Evolutionary conservation across 1,140 invertebrate species (phyloP), one percentile per base, ranked within the genome.

Genomic region (Lethocerus indicus): DNA sequence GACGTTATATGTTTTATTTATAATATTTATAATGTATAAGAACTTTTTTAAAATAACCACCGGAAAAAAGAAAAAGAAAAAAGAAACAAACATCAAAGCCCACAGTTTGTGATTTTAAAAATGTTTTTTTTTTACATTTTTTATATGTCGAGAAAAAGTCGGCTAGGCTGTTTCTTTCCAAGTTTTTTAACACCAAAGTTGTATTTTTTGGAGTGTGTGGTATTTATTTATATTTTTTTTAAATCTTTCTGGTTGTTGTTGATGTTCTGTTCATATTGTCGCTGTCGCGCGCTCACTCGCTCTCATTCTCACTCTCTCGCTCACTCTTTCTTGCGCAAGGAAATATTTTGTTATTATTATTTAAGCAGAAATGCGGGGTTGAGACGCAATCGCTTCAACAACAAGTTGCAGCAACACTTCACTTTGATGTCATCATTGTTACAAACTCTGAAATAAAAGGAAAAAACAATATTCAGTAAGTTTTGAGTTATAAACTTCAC

Each of bases 361-460:
- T 51, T 59, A 61, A 61, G 60, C 61, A 59, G 61, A 59, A 57
- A 60, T 59, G 57, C 59, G 58, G 63, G 62, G 50, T 59, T 57
- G 56, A 53, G 54, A 58, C 55, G 44, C 54, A 55, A 56, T 54
- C 55, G 18, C 44, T 27, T 51, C 50, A 51, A 26, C 42, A 64
- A 63, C 61, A 62, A 61, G 59, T 63, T 62, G 61, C 63, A 60
- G 60, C 60, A 63, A 64, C 63, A 59, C 61, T 71, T 78, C 87
- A 93, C 85, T 93, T 93, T 78, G 88, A 92, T 78, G 88, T 93
- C 88, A 93, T 93, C 88, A 93, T 93, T 74, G 88, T 93, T 73
- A 93, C 88, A 75, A 93, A 93, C 81, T 93, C 88, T 91, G 81
- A 44, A 87, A 81, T 63, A 69, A 71, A 65, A 71, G 62, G 64